phyloP scores from a whole-genome alignment of 2,888 invertebrate species.

The Andrena bicolor region DNA sequence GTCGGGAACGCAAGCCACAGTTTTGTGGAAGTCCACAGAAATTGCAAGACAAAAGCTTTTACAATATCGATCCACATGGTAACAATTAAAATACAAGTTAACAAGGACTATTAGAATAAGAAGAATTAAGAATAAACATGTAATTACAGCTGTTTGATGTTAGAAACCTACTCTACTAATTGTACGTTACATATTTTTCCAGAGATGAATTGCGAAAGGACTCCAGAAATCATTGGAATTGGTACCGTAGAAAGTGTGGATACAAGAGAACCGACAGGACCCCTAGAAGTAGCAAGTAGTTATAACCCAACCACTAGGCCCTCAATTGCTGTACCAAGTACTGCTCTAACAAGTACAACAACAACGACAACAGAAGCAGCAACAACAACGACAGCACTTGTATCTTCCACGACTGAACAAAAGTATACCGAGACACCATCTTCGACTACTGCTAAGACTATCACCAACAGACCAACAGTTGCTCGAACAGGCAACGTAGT shows the following conservation, averaged over 20 bases:
- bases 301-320: slow-evolving; percentile 75
- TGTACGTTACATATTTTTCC: neutral
- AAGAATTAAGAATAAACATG: too few species aligned
- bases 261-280: slow-evolving; percentile 79
- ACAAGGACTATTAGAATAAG: too few species aligned
- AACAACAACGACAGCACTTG: slow-evolving; percentile 68
- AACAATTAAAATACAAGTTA: slow-evolving; percentile 58
- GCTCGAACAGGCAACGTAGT: slow-evolving; percentile 81
- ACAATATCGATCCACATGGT: slow-evolving; percentile 93
- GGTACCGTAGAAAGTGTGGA: slow-evolving; percentile 87
- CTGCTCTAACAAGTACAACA: slow-evolving; percentile 69
- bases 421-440: slow-evolving; percentile 69
- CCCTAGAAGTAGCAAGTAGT: slow-evolving; percentile 81
- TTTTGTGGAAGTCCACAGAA: slow-evolving; percentile 94
- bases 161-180: neutral
- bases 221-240: slow-evolving; percentile 86
- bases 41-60: slow-evolving; percentile 93
- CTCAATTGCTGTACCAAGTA: slow-evolving; percentile 76
- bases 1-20: slow-evolving; percentile 95
- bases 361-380: slow-evolving; percentile 62
- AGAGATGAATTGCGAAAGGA: slow-evolving; percentile 82
- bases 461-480: slow-evolving; percentile 74
- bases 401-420: slow-evolving; percentile 58
- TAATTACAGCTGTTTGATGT: too few species aligned
- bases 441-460: slow-evolving; percentile 67